Percentiles rank a stretch among this genome's conserved stretches.
Conservation (phyloP, 2,797 vertebrate species). For the Coluber constrictor region DNA sequence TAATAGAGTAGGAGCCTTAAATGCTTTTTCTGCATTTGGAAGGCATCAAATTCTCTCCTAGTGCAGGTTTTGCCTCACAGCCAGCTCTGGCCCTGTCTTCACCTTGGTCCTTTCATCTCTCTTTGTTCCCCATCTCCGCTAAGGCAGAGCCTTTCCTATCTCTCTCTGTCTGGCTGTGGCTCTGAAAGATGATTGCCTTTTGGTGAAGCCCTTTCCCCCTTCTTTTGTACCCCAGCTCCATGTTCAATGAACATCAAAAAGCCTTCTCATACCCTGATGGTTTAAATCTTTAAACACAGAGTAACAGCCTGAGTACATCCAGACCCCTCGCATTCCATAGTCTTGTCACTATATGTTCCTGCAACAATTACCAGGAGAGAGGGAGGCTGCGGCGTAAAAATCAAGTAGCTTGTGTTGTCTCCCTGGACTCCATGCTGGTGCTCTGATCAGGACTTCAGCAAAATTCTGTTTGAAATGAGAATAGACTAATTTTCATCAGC, state of each 20-base stretch:
- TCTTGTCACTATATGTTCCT: conserved; percentile 91
- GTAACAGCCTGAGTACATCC: conserved; percentile 98
- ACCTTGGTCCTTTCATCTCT: conserved; percentile 92
- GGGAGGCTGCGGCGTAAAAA: conserved; percentile 73
- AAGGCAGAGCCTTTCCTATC: conserved; percentile 82
- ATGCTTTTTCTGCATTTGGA: conserved; percentile 71
- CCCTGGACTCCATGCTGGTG: conserved; percentile 82
- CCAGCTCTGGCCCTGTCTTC: conserved; percentile 85
- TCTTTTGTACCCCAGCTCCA: conserved; percentile 86
- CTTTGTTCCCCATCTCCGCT: conserved; percentile 85
- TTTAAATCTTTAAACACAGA: conserved; percentile 99
- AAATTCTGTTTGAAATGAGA: conserved; percentile 99
- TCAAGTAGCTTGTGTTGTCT: conserved; percentile 86
- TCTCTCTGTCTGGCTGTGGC: conserved; percentile 82
- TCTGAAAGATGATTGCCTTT: conserved; percentile 94
- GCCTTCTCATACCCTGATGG: conserved; percentile 95
- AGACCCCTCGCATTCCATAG: conserved; percentile 90
- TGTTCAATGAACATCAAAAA: conserved; percentile 99
- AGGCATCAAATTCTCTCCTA: conserved; percentile 69
- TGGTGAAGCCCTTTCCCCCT: conserved; percentile 84
- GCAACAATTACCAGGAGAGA: conserved; percentile 93
- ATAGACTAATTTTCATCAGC: conserved; percentile 99
- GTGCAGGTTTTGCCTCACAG: conserved; percentile 87
- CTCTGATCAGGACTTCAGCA: conserved; percentile 97
- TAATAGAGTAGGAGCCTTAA: conserved; percentile 75